These are phyloP conservation scores for Zelleria hepariella DNA, from an alignment of 2,888 invertebrate genomes.

Conservation along the genomic window DNA sequence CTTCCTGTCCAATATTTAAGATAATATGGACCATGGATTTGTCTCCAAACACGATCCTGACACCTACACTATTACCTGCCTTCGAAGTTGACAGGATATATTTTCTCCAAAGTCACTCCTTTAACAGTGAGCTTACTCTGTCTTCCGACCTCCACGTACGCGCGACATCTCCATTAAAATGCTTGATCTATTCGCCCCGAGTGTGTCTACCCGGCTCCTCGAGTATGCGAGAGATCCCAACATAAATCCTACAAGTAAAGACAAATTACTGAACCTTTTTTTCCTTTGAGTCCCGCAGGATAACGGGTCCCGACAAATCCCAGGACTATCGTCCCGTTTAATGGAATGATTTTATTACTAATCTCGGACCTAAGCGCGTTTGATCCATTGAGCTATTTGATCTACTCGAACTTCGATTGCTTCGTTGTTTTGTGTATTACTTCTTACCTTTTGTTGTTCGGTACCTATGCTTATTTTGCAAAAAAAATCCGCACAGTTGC, in stretches of 20 bases:
- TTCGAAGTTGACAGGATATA: no score
- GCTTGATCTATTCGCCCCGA: conserved; percentile 30
- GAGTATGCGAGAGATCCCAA: conserved; percentile 34
- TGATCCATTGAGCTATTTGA: conserved; percentile 6
- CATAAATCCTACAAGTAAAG: conserved; percentile 61
- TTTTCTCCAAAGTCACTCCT: neutral
- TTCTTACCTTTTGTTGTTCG: neutral
- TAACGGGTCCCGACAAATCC: conserved; percentile 49
- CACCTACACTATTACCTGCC: no score
- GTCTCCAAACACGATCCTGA: no score
- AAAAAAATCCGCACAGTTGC: no score
- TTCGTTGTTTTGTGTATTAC: neutral
- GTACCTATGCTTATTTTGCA: neutral
- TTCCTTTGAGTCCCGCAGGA: conserved; percentile 45
- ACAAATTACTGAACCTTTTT: conserved; percentile 63
- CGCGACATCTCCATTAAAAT: conserved; percentile 29
- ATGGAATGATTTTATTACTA: conserved; percentile 54
- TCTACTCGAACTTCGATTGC: neutral
- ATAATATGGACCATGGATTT: no score
- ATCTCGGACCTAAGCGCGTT: conserved; percentile 12
- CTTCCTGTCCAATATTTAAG: no score
- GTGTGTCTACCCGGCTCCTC: conserved; percentile 26
- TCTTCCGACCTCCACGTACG: conserved; percentile 11
- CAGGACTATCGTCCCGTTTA: conserved; percentile 39
- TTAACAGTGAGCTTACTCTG: neutral